These are phyloP conservation scores for Siniperca knerii DNA, from an alignment of 2,113 vertebrate species.

Conservation along the genomic window DNA sequence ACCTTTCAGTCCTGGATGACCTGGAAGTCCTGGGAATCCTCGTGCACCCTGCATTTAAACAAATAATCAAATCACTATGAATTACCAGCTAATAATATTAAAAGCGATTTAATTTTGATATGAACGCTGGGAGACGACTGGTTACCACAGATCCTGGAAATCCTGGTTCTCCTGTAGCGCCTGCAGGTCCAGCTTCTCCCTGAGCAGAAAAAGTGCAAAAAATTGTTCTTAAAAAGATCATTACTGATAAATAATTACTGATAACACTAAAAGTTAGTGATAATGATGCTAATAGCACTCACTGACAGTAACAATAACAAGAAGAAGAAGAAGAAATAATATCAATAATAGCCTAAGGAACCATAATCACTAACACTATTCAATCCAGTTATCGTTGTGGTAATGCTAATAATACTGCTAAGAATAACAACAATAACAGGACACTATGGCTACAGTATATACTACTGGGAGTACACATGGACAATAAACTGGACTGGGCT, in stretches of 20 bases:
- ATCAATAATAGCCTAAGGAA: too few relatives aligned
- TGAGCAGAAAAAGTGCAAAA: conserved; percentile 57
- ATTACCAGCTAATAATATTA: background rate
- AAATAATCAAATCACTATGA: background rate
- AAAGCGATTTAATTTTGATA: background rate
- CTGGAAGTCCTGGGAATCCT: conserved; percentile 97
- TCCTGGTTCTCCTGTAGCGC: conserved; percentile 90
- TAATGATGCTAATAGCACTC: background rate
- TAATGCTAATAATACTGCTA: background rate
- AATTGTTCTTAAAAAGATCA: background rate
- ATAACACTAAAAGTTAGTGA: background rate
- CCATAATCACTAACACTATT: too few relatives aligned
- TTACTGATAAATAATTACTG: background rate
- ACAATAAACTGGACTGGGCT: too few relatives aligned
- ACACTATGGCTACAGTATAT: background rate
- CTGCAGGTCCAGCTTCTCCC: conserved; percentile 92
- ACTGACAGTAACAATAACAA: background rate
- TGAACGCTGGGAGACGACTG: background rate
- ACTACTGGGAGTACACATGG: too few relatives aligned
- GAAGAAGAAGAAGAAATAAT: too few relatives aligned
- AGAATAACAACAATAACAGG: background rate
- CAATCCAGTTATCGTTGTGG: too few relatives aligned
- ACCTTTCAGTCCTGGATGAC: conserved; percentile 93
- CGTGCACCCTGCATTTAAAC: conserved; percentile 80
- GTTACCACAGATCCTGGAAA: conserved; percentile 92